Evolutionary conservation across 1,140 invertebrate species (phyloP).

Genomic region (Scaptodrosophila lebanonensis): DNA sequence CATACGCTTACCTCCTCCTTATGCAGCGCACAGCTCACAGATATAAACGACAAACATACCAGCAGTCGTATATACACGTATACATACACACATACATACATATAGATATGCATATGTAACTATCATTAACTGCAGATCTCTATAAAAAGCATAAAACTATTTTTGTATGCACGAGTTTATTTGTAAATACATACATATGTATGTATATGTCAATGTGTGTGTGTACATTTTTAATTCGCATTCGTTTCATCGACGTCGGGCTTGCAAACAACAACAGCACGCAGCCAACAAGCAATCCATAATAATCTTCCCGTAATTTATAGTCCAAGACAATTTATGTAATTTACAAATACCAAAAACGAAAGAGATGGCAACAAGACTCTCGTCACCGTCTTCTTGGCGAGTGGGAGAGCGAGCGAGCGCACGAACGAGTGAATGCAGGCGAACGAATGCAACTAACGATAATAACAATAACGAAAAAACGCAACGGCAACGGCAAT

Average conservation of each 20-base stretch:
- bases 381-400: no score
- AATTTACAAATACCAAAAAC: constrained; percentile 73
- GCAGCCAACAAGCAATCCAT: constrained; percentile 55
- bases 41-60: constrained; percentile 16
- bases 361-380: constrained; percentile 61
- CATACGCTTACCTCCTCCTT: constrained; percentile 38
- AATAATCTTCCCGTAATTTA: constrained; percentile 75
- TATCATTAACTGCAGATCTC: constrained; percentile 71
- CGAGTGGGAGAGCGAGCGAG: constrained; percentile 19
- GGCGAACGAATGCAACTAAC: constrained; percentile 59
- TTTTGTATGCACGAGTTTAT: no score
- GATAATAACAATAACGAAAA: constrained; percentile 70
- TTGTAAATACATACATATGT: constrained; percentile 12
- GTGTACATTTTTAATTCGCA: constrained; percentile 29
- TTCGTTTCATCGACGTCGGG: constrained; percentile 18
- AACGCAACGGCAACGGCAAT: constrained; percentile 32
- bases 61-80: constrained; percentile 29
- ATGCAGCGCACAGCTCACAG: constrained; percentile 14
- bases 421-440: constrained; percentile 6
- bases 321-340: constrained; percentile 75
- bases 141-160: constrained; percentile 53
- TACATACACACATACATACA: constrained; percentile 14
- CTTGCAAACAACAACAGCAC: constrained; percentile 19
- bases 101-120: constrained; percentile 36
- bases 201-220: constrained; percentile 7